Evolutionary conservation across 2,888 invertebrate genomes (phyloP).

Genomic region (Andrena chrysosceles): DNA sequence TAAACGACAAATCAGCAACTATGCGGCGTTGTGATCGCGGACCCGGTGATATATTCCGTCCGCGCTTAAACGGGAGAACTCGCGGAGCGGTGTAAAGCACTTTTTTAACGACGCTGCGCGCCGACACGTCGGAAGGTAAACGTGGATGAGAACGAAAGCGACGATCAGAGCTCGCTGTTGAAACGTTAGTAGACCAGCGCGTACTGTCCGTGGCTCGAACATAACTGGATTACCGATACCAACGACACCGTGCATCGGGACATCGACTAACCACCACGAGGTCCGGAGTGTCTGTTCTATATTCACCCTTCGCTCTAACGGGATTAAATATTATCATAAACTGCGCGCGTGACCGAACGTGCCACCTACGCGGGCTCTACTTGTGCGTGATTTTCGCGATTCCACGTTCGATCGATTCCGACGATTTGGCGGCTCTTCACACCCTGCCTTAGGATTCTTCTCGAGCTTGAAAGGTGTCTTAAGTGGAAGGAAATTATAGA

Average conservation of each 20-base stretch:
- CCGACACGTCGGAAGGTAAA: conserved; percentile 2
- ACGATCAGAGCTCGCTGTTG: conserved; percentile 51
- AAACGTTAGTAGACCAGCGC: conserved; percentile 63
- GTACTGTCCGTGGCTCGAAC: conserved; percentile 66
- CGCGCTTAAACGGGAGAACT: neutral
- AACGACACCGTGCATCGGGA: conserved; percentile 73
- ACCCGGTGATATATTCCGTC: neutral
- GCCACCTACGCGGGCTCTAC: conserved; percentile 38
- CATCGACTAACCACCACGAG: conserved; percentile 78
- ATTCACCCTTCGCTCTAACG: conserved; percentile 69
- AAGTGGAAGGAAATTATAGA: too few species aligned
- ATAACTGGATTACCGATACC: conserved; percentile 80
- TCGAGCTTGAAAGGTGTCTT: too few species aligned
- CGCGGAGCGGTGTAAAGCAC: neutral
- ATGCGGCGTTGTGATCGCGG: neutral
- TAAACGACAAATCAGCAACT: conserved; percentile 12
- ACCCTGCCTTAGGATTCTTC: neutral
- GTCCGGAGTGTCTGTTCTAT: conserved; percentile 60
- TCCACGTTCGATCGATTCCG: neutral
- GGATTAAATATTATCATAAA: conserved; percentile 83
- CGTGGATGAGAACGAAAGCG: neutral
- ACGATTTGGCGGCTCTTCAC: neutral
- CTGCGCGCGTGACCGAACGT: conserved; percentile 61
- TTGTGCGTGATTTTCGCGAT: conserved; percentile 18
- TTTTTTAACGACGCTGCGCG: neutral